Evolutionary conservation across 2,888 invertebrate species (phyloP).

Genomic region (Rutpela maculata): DNA sequence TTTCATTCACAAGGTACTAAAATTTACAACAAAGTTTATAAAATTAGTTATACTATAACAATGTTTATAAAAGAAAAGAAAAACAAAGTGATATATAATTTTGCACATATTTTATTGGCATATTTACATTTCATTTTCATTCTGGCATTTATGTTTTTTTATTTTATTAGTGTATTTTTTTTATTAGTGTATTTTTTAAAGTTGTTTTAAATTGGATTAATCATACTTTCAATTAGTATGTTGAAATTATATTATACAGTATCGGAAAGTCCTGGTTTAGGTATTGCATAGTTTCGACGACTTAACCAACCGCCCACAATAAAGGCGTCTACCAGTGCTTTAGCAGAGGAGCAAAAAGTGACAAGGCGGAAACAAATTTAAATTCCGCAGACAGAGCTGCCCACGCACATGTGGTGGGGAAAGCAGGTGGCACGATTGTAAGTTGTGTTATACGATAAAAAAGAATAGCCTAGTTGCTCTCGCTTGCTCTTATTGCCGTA

Average conservation of each 20-base stretch:
- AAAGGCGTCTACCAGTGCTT: too few relatives aligned
- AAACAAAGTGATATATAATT: neutral
- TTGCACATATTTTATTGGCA: neutral
- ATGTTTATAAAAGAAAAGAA: neutral
- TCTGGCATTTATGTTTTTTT: neutral
- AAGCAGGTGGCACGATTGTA: too few relatives aligned
- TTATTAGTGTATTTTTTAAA: conserved; percentile 20
- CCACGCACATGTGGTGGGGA: too few relatives aligned
- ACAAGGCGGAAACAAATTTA: too few relatives aligned
- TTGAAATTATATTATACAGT: neutral
- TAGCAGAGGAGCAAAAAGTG: too few relatives aligned
- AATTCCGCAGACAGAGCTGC: too few relatives aligned
- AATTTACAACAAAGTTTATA: conserved; percentile 1
- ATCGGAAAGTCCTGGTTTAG: too few relatives aligned
- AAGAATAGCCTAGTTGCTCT: too few relatives aligned
- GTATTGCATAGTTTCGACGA: too few relatives aligned
- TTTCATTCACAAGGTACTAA: conserved; percentile 21
- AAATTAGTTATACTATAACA: conserved; percentile 1
- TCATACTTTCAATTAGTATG: neutral
- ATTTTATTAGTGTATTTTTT: conserved; percentile 21
- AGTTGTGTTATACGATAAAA: too few relatives aligned
- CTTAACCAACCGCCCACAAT: too few relatives aligned
- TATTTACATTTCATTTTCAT: conserved; percentile 40
- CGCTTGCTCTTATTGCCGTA: too few relatives aligned
- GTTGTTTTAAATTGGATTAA: conserved; percentile 5